Base-by-base conservation (phyloP, 30 jellyfish, hydroid and myxozoan genomes). In the Catostylus mosaicus region DNA sequence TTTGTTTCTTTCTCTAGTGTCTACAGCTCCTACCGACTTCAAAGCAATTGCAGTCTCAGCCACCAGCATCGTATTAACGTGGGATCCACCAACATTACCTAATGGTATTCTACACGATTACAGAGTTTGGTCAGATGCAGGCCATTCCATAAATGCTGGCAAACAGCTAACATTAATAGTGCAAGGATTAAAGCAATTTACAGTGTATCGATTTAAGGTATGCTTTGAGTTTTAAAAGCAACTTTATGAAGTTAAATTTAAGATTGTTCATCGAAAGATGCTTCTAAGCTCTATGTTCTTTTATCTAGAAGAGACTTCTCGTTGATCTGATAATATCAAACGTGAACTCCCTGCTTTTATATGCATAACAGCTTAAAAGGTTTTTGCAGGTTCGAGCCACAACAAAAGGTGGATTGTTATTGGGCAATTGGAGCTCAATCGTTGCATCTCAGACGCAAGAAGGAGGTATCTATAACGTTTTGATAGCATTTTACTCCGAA, bases 81-180 rank as follows among this genome's bases (percentile, higher is more conserved):
- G 97, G 97, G n/a, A 20, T 20, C 72, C 22, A 10, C 97, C 97
- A 52, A 32, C 78, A 11, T 66, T 73, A 2, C 22, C 71, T 31
- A 88, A 88, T 61, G 97, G 97, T 22, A 74, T 79, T 72, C 78
- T 88, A 45, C 88, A 82, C 56, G 73, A 33, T 40, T 88, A 88
- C 70, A 32, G 27, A 40, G 74, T 88, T 38, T 24, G 86, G 23
- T 61, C 46, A 54, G 51, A 63, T 29, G 4, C 31, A 29, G 56
- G 75, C 0, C 0, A 77, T 18, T 16, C 77, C 33, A 35, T 51
- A 18, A 23, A 56, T 80, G 84, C 76, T 24, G 90, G 67, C 46
- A 46, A 47, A 40, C 23, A 57, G 5, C 23, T 77, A n/a, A 4
- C 32, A 27, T 8, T 3, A 20, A 32, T 30, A 50, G 30, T 77